phyloP scores from a whole-genome alignment of 2,113 vertebrate species.

The Dascyllus trimaculatus region DNA sequence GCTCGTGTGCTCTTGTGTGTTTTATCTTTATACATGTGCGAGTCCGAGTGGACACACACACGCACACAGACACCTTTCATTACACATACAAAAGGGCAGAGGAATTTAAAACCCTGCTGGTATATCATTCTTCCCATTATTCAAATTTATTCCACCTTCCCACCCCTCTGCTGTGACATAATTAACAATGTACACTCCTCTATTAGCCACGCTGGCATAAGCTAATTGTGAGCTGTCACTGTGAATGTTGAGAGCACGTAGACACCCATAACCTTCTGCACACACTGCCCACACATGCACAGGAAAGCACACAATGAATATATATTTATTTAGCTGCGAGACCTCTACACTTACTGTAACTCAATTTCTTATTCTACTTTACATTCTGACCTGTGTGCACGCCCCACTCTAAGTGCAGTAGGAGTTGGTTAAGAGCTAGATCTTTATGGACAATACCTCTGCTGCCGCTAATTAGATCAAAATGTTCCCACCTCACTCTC shows the following conservation, averaged over 20 bases:
- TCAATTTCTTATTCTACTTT: neutral
- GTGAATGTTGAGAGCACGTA: slow-evolving; percentile 68
- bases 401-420: slow-evolving; percentile 15
- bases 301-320: neutral
- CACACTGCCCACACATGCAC: slow-evolving; percentile 30
- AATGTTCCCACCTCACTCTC: slow-evolving; percentile 62
- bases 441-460: slow-evolving; percentile 58
- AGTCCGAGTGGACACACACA: slow-evolving; percentile 46
- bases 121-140: slow-evolving; percentile 75
- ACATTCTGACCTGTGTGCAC: slow-evolving; percentile 40
- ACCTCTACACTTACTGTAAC: neutral
- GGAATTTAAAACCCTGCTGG: slow-evolving; percentile 57
- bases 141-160: slow-evolving; percentile 83
- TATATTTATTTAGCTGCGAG: neutral
- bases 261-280: slow-evolving; percentile 48
- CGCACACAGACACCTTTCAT: slow-evolving; percentile 48
- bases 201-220: slow-evolving; percentile 73
- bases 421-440: slow-evolving; percentile 43
- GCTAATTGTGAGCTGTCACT: slow-evolving; percentile 84
- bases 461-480: slow-evolving; percentile 70
- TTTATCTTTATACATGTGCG: slow-evolving; percentile 51
- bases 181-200: slow-evolving; percentile 81
- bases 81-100: slow-evolving; percentile 43
- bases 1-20: slow-evolving; percentile 28
- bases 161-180: slow-evolving; percentile 77